phyloP scores from a whole-genome alignment of 2,888 invertebrate species.

The Mythimna loreyi region DNA sequence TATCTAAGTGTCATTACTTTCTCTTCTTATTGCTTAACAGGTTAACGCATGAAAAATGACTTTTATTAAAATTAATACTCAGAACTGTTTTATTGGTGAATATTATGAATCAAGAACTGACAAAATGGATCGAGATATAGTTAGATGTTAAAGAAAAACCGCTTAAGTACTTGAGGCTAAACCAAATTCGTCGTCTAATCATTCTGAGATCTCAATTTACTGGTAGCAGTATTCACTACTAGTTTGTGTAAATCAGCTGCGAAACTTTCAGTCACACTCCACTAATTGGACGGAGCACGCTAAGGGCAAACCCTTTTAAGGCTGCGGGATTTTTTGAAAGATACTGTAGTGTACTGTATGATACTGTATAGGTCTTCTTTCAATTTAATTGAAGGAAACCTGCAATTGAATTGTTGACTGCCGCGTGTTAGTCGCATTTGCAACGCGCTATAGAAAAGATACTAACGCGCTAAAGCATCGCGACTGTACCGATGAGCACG shows the following conservation, averaged over 20 bases:
- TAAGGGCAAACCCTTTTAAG: no score
- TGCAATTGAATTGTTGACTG: no score
- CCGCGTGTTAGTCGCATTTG: no score
- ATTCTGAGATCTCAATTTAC: neutral
- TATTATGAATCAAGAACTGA: neutral
- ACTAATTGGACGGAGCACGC: no score
- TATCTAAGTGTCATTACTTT: slow-evolving; percentile 12
- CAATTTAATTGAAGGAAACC: no score
- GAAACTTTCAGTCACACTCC: neutral
- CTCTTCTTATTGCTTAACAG: neutral
- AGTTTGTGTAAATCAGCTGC: neutral
- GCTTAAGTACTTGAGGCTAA: neutral
- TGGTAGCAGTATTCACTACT: no score
- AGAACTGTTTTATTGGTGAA: neutral
- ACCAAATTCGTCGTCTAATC: neutral
- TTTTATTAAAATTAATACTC: neutral
- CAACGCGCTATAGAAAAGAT: no score
- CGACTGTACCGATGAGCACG: no score
- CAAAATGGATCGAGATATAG: neutral
- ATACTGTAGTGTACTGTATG: no score
- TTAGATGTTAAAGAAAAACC: neutral
- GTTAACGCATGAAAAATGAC: neutral
- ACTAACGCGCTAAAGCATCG: no score
- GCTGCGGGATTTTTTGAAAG: no score
- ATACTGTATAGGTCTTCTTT: no score